phyloP scores from a whole-genome alignment of 2,888 invertebrate species.

The Sphaeridia pumilis region DNA sequence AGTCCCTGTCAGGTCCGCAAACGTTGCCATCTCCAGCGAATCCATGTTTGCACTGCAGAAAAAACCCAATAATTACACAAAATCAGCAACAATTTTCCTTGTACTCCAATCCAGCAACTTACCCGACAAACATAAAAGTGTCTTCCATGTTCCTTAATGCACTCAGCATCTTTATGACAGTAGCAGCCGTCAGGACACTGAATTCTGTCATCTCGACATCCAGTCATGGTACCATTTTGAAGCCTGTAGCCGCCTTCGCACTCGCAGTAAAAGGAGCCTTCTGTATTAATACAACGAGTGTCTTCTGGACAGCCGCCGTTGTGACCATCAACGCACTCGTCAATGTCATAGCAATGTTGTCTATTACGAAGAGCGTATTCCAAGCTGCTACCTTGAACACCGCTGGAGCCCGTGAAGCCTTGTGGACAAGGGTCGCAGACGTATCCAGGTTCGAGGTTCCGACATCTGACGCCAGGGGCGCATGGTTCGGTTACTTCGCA shows the following conservation, averaged over 20 bases:
- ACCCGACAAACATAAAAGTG: constrained; percentile 42
- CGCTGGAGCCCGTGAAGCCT: constrained; percentile 58
- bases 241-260: constrained; percentile 61
- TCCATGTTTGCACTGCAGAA: constrained; percentile 59
- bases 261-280: constrained; percentile 15
- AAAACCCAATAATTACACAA: not conserved
- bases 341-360: constrained; percentile 72
- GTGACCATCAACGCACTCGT: constrained; percentile 53
- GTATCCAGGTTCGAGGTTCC: constrained; percentile 11
- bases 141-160: constrained; percentile 44
- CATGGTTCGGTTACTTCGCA: constrained; percentile 13
- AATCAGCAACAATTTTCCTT: not conserved
- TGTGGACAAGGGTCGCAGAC: constrained; percentile 11
- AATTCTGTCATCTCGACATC: constrained; percentile 57
- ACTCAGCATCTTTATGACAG: constrained; percentile 70
- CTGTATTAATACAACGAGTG: constrained; percentile 16
- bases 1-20: constrained; percentile 75
- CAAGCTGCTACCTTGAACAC: constrained; percentile 56
- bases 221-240: constrained; percentile 56
- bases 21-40: constrained; percentile 81
- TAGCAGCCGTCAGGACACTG: constrained; percentile 61
- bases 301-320: constrained; percentile 34
- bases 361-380: constrained; percentile 54
- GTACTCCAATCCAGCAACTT: constrained; percentile 15
- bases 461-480: constrained; percentile 9